phyloP scores from a whole-genome alignment of 2,113 vertebrate species.

The Zeus faber region DNA sequence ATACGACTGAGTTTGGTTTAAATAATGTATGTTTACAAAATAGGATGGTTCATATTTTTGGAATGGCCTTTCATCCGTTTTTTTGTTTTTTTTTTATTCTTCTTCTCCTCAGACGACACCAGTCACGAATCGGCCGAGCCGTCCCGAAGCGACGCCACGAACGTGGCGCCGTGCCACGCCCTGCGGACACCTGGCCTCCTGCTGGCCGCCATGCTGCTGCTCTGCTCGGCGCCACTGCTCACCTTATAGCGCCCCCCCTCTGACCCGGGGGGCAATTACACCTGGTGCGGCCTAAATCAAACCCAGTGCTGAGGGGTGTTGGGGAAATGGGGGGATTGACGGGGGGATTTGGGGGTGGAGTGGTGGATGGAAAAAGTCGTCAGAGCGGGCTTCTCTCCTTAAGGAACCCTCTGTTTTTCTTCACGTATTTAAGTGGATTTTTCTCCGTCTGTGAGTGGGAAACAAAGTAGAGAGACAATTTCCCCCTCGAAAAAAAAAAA shows the following conservation, averaged over 20 bases:
- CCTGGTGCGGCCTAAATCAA: slow-evolving; percentile 68
- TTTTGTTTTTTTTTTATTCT: background rate
- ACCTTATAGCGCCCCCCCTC: slow-evolving; percentile 92
- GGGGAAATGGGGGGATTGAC: background rate
- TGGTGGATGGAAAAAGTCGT: slow-evolving; percentile 55
- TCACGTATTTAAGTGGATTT: slow-evolving; percentile 90
- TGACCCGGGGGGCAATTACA: slow-evolving; percentile 80
- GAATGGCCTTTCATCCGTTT: background rate
- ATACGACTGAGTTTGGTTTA: too few species aligned
- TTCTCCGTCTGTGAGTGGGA: slow-evolving; percentile 71
- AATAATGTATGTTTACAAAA: background rate
- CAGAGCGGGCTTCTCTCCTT: slow-evolving; percentile 80
- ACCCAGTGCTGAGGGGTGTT: slow-evolving; percentile 43
- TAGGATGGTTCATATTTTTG: too few species aligned
- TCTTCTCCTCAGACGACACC: slow-evolving; percentile 82
- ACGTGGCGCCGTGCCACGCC: slow-evolving; percentile 77
- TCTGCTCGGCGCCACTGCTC: slow-evolving; percentile 85
- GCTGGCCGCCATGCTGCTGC: slow-evolving; percentile 84
- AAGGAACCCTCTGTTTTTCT: slow-evolving; percentile 82
- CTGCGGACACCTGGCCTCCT: slow-evolving; percentile 83
- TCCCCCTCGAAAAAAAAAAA: too few species aligned
- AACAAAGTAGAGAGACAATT: slow-evolving; percentile 72
- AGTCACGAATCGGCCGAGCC: slow-evolving; percentile 95
- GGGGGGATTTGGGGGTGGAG: slow-evolving; percentile 10
- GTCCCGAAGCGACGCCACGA: slow-evolving; percentile 86